Base-by-base conservation (phyloP, 1,140 invertebrate genomes). In the Formica selysi region DNA sequence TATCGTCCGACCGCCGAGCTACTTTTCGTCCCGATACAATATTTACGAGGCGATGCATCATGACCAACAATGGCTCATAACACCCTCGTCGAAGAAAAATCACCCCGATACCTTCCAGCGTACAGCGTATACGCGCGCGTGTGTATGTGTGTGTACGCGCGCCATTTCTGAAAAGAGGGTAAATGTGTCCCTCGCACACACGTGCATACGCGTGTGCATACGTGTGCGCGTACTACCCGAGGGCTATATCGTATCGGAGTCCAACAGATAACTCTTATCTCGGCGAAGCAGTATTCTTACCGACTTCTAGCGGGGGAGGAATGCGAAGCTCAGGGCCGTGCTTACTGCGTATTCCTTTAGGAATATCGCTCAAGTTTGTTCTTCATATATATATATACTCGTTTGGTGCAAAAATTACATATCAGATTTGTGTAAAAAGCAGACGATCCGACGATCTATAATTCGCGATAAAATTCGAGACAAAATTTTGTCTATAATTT, bases 11-110 rank as follows among this genome's bases (percentile, higher is more conserved):
- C 84, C 81, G 44, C 85, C 86, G 19, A 90, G 91, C 91, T 91
- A 92, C 93, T 93, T 93, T 92, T 90, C 88, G 91, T 87, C 90
- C 86, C 92, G 91, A 94, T 95, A 94, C 90, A 93, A 94, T 94
- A 95, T 95, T 95, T 95, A 95, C 94, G 94, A 95, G 93, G 92
- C 92, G 93, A 95, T 95, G 93, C 92, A 95, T 95, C 94, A 95
- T 86, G 91, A 81, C 89, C 92, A 94, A 95, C 94, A 95, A 95
- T 95, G 92, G 93, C 92, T 94, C 92, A 92, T 94, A 94, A 94
- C 91, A 93, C 93, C 90, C 91, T 87, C 89, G 89, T 86, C 64
- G 71, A 92, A 91, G 92, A 93, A 92, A 92, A 92, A 92, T 87
- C 90, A 85, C 85, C 78, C 73, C 51, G 74, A 54, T 71, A 68